These are phyloP conservation scores for Aphelocoma californica DNA, from an alignment of 2,797 vertebrate species.

Conservation along the genomic window DNA sequence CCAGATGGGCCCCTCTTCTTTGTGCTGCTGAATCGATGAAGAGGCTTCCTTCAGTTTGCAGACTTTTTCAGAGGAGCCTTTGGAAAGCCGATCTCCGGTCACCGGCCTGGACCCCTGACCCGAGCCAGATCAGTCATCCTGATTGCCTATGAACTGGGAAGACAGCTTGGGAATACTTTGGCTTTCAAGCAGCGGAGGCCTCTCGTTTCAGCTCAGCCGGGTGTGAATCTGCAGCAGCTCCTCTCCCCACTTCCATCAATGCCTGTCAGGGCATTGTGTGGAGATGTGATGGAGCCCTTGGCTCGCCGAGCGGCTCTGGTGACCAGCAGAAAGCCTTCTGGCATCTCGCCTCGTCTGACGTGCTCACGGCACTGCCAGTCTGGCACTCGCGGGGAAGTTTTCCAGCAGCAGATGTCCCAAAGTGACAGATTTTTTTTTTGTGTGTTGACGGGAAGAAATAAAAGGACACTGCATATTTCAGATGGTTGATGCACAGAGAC, in stretches of 20 bases:
- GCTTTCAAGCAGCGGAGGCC: not conserved
- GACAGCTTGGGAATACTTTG: conserved; percentile 72
- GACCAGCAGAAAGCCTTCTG: conserved; percentile 64
- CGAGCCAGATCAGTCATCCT: conserved; percentile 84
- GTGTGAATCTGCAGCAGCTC: conserved; percentile 71
- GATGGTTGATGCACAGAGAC: not conserved
- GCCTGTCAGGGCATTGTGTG: conserved; percentile 53
- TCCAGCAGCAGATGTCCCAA: conserved; percentile 68
- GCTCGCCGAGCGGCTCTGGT: conserved; percentile 67
- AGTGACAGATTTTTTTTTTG: conserved; percentile 29
- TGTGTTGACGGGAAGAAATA: not conserved
- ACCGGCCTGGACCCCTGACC: conserved; percentile 77
- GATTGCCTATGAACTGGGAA: conserved; percentile 71
- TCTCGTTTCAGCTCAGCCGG: conserved; percentile 28
- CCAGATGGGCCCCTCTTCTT: conserved; percentile 53
- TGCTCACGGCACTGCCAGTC: conserved; percentile 75
- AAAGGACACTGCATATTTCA: conserved; percentile 49
- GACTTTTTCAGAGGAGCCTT: conserved; percentile 59
- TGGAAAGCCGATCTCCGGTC: conserved; percentile 54
- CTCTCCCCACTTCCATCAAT: conserved; percentile 72
- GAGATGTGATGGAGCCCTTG: conserved; percentile 21
- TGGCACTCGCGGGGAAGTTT: conserved; percentile 64
- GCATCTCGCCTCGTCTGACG: conserved; percentile 71
- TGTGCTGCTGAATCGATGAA: conserved; percentile 48
- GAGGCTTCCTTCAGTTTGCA: conserved; percentile 60